phyloP scores from a whole-genome alignment of 2,888 invertebrate genomes.

The Drosophila merina region DNA sequence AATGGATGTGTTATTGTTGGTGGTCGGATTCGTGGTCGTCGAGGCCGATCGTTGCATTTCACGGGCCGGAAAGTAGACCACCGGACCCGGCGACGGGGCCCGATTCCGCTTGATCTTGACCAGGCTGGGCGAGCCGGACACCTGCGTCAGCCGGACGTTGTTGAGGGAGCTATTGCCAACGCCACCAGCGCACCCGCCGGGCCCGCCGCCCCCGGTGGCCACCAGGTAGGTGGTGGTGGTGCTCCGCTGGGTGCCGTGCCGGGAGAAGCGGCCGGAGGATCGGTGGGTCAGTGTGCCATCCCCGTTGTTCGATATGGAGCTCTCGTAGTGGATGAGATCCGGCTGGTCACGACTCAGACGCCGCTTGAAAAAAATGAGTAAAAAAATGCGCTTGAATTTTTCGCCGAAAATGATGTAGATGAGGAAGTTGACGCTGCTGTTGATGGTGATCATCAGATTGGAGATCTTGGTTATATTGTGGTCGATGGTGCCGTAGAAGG shows the following conservation, averaged over 20 bases:
- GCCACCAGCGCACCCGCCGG: slow-evolving; percentile 38
- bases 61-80: slow-evolving; percentile 84
- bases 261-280: slow-evolving; percentile 86
- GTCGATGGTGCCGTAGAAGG: slow-evolving; percentile 88
- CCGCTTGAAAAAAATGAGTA: slow-evolving; percentile 90
- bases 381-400: slow-evolving; percentile 95
- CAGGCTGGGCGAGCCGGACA: slow-evolving; percentile 74
- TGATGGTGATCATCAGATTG: slow-evolving; percentile 97
- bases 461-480: slow-evolving; percentile 91
- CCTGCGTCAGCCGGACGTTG: slow-evolving; percentile 81
- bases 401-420: slow-evolving; percentile 99
- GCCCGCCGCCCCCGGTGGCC: slow-evolving; percentile 51
- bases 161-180: slow-evolving; percentile 66
- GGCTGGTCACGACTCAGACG: slow-evolving; percentile 88
- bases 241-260: slow-evolving; percentile 85
- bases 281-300: slow-evolving; percentile 87
- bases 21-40: slow-evolving; percentile 68
- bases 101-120: slow-evolving; percentile 83
- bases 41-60: slow-evolving; percentile 80
- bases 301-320: slow-evolving; percentile 91
- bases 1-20: slow-evolving; percentile 81
- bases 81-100: slow-evolving; percentile 84
- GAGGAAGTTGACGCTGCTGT: slow-evolving; percentile 98
- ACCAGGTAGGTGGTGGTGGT: slow-evolving; percentile 80
- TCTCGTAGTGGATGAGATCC: slow-evolving; percentile 92